Percentiles rank a stretch among this genome's conserved stretches.
Conservation (phyloP, 2,113 vertebrate species). For the Bufo bufo region DNA sequence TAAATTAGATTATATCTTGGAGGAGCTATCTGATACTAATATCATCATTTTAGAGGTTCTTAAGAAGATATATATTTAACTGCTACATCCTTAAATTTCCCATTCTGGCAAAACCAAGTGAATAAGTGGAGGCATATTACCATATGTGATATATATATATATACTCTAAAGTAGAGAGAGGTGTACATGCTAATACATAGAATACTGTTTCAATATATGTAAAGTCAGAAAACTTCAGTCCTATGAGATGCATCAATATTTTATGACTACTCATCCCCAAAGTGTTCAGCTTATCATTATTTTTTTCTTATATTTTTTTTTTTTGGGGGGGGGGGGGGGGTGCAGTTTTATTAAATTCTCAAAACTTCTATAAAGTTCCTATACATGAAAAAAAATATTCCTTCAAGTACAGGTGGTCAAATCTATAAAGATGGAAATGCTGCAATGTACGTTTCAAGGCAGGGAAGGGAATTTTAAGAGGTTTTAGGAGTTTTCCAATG, state of each 20-base stretch:
- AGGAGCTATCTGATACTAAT: too few species aligned
- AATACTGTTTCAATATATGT: neutral
- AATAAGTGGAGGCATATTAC: too few species aligned
- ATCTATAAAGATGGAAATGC: slow-evolving; percentile 50
- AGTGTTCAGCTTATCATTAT: neutral
- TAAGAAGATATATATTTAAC: too few species aligned
- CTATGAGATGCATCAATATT: neutral
- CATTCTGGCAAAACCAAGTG: too few species aligned
- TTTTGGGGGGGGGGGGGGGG: neutral
- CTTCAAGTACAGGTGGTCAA: slow-evolving; percentile 27
- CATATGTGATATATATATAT: too few species aligned
- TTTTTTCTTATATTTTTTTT: neutral
- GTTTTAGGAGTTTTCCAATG: slow-evolving; percentile 28
- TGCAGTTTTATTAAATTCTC: neutral
- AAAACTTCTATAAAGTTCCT: slow-evolving; percentile 22
- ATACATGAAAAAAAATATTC: slow-evolving; percentile 24
- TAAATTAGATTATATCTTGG: too few species aligned
- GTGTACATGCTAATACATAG: neutral
- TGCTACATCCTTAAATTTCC: too few species aligned
- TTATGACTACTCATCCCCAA: neutral
- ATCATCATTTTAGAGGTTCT: too few species aligned
- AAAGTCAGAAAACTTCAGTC: neutral
- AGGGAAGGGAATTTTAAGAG: slow-evolving; percentile 39
- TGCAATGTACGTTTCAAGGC: slow-evolving; percentile 34
- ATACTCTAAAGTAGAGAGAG: too few species aligned